Evolutionary conservation across 2,888 invertebrate genomes (phyloP).

Genomic region (Hypomecis atomaria): DNA sequence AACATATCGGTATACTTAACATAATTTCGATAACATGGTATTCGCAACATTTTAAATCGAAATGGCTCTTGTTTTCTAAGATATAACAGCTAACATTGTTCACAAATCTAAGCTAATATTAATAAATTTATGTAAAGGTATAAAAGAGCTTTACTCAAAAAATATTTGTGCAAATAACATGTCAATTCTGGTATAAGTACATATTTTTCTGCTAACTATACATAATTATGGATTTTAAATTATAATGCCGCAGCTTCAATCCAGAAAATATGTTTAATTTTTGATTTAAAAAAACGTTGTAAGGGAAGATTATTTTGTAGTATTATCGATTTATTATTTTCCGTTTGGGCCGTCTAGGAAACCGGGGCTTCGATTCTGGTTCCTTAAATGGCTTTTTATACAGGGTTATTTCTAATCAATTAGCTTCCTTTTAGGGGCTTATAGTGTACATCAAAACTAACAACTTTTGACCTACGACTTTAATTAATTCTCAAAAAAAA

Average conservation of each 20-base stretch:
- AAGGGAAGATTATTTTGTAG: constrained; percentile 25
- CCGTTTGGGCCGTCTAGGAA: too few relatives aligned
- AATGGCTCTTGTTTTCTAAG: too few relatives aligned
- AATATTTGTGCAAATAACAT: constrained; percentile 30
- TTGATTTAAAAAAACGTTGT: neutral
- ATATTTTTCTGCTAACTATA: constrained; percentile 25
- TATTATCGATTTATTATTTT: constrained; percentile 10
- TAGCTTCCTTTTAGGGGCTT: too few relatives aligned
- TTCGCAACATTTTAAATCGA: too few relatives aligned
- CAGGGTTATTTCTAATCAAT: too few relatives aligned
- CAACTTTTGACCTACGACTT: too few relatives aligned
- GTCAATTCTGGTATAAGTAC: constrained; percentile 27
- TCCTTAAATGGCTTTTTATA: too few relatives aligned
- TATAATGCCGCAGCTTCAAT: neutral
- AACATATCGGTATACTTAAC: too few relatives aligned
- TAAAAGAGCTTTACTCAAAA: constrained; percentile 24
- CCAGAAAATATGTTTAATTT: constrained; percentile 1
- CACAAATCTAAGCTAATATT: neutral
- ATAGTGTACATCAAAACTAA: too few relatives aligned
- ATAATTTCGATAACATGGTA: too few relatives aligned
- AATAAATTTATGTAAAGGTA: neutral
- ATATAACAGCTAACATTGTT: neutral
- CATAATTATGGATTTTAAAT: constrained; percentile 7
- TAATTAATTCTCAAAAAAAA: too few relatives aligned
- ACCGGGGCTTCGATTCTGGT: too few relatives aligned